Conservation (phyloP, 2,888 invertebrate genomes). For the Zygogramma bicolorata region DNA sequence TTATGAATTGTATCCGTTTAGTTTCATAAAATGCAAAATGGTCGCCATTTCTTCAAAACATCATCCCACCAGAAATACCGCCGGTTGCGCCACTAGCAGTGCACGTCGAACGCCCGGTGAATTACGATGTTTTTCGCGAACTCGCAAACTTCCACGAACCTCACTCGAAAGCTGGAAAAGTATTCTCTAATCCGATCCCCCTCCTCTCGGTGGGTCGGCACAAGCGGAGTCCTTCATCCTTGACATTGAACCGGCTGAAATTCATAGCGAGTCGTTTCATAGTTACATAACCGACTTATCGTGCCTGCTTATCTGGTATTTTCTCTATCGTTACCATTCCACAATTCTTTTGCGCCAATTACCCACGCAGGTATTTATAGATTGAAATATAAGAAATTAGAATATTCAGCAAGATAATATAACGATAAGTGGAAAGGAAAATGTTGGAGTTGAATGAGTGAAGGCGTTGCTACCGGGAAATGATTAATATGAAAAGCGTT, state of each 20-base stretch:
- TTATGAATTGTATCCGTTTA: no score
- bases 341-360: constrained; percentile 27
- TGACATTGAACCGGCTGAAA: constrained; percentile 16
- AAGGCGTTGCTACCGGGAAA: no score
- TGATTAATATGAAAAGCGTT: no score
- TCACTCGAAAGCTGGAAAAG: constrained; percentile 16
- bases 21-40: no score
- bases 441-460: no score
- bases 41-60: background rate
- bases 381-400: no score
- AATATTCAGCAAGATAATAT: no score
- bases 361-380: constrained; percentile 11
- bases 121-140: constrained; percentile 29
- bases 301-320: constrained; percentile 27
- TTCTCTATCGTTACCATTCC: constrained; percentile 26
- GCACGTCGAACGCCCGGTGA: background rate
- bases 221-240: constrained; percentile 19
- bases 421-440: no score
- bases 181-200: background rate
- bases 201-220: background rate
- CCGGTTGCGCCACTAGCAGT: constrained; percentile 14
- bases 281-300: constrained; percentile 34
- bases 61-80: background rate
- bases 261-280: constrained; percentile 26
- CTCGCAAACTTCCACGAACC: background rate